Evolutionary conservation across 1,140 invertebrate genomes (phyloP), one percentile per base, ranked within the genome.

Genomic region (Diorhabda carinulata): DNA sequence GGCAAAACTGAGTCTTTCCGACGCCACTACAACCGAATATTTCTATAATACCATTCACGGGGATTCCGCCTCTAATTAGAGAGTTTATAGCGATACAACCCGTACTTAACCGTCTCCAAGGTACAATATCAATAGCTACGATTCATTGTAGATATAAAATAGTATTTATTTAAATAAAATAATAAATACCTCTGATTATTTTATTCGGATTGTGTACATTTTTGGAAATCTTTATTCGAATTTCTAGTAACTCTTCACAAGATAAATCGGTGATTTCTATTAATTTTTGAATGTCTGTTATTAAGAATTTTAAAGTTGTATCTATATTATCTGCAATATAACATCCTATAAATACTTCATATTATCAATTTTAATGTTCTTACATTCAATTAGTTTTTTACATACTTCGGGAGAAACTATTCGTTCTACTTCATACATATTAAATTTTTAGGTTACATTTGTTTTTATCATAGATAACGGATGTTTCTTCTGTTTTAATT

Each of bases 1-100:
- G 79, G 73, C 89, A 91, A 9, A 96, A 76, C 81, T 96, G 94
- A 2, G 93, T 93, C 84, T 96, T 97, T 10, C 94, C 94, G 74
- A 85, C 86, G 5, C 91, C 91, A 82, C 92, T 91, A 79, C 89
- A 88, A 8, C 94, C 94, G 81, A 87, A 89, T 76, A 97, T 86
- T 84, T 97, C 93, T 61, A 91, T 93, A 9, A 97, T 87, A 40
- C 91, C 90, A 67, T 87, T 85, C 68, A 82, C 84, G 43, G 87
- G 81, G 63, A 95, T 84, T n/a, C 94, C 94, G 45, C 93, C 93
- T 74, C 81, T 77, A 43, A 90, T 81, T 68, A 87, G 78, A 42
- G 76, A 72, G 80, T 93, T 88, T 63, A 93, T 79, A 43, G 78
- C 75, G 10, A 66, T 40, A 77, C 89, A 91, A n/a, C 90, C 89